phyloP scores from a whole-genome alignment of 2,888 invertebrate genomes.

The Eugnorisma glareosa region DNA sequence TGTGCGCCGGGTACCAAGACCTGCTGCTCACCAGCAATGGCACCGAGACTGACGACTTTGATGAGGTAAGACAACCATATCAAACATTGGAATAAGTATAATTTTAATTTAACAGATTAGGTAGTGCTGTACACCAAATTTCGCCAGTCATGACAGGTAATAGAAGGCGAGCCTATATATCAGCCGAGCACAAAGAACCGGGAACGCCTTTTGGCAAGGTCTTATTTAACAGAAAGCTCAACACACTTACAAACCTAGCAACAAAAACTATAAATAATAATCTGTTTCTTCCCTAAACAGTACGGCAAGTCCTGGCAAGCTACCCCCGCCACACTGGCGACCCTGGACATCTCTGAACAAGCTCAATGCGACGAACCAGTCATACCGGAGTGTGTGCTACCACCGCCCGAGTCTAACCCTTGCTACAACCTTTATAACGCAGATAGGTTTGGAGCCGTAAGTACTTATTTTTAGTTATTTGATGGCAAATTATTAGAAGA shows the following conservation, averaged over 20 bases:
- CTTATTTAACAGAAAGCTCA: too few species aligned
- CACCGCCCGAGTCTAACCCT: conserved; percentile 92
- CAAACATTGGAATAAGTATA: background rate
- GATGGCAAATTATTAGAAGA: too few species aligned
- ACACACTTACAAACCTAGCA: background rate
- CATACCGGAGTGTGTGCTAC: conserved; percentile 85
- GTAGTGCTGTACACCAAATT: background rate
- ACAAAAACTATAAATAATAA: background rate
- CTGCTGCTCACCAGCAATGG: conserved; percentile 90
- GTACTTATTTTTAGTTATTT: too few species aligned
- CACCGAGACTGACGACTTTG: conserved; percentile 88
- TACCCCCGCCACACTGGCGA: conserved; percentile 81
- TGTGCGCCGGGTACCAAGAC: conserved; percentile 91
- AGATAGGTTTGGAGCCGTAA: conserved; percentile 83
- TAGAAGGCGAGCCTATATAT: background rate
- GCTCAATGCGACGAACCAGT: conserved; percentile 86
- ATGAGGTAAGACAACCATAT: conserved; percentile 85
- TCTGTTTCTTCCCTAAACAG: conserved; percentile 63
- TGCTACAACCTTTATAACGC: conserved; percentile 91
- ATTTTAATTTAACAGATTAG: background rate
- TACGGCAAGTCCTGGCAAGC: conserved; percentile 91
- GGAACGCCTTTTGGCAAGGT: too few species aligned
- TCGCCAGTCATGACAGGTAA: background rate
- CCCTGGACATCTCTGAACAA: conserved; percentile 85
- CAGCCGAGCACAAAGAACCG: too few species aligned